Percentiles rank a stretch among this genome's conserved stretches.
These are phyloP conservation scores for Ophioninae sp. DNA, from an alignment of 2,888 invertebrate species.

Conservation along the genomic window DNA sequence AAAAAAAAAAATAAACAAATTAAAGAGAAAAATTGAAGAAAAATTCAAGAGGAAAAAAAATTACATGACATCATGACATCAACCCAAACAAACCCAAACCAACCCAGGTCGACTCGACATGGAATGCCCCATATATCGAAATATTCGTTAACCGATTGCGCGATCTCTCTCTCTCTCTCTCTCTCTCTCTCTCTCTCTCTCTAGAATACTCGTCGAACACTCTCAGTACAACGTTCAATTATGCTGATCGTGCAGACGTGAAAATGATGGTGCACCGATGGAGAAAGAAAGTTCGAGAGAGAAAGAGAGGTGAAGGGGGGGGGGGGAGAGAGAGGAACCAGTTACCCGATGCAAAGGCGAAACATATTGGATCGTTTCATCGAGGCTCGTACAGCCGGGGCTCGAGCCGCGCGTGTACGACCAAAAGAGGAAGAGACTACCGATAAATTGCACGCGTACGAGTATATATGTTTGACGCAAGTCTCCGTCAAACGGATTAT, in stretches of 20 bases:
- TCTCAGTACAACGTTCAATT: constrained; percentile 71
- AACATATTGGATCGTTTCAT: constrained; percentile 64
- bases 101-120: no score
- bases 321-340: constrained; percentile 28
- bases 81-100: no score
- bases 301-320: not conserved
- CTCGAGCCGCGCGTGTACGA: constrained; percentile 13
- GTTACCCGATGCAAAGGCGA: constrained; percentile 54
- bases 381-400: constrained; percentile 35
- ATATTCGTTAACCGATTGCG: no score
- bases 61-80: no score
- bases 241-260: constrained; percentile 70
- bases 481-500: not conserved
- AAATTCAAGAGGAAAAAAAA: no score
- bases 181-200: constrained; percentile 40
- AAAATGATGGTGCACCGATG: constrained; percentile 62
- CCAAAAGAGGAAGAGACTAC: constrained; percentile 13
- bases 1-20: no score
- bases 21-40: no score
- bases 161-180: no score
- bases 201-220: constrained; percentile 34
- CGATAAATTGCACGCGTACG: not conserved
- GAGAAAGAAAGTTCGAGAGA: constrained; percentile 12
- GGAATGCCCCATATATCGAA: no score
- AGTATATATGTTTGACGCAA: not conserved